phyloP scores from a whole-genome alignment of 2,888 invertebrate genomes.

The Caenorhabditis sp. region DNA sequence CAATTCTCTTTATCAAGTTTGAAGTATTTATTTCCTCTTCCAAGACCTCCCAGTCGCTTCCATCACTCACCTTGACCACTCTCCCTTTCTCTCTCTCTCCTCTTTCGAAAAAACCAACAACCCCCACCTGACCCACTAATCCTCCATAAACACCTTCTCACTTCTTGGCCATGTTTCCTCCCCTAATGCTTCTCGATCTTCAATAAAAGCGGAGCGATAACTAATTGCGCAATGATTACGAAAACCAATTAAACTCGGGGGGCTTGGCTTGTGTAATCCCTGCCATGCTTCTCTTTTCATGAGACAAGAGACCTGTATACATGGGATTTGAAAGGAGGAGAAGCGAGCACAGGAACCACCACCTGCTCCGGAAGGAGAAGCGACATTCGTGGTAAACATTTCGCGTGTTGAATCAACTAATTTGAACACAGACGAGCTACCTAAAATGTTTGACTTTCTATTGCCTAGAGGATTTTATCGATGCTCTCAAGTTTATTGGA shows the following conservation, averaged over 20 bases:
- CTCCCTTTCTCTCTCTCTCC: neutral
- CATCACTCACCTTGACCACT: neutral
- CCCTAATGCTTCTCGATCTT: neutral
- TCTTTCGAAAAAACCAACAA: neutral
- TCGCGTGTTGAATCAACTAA: constrained; percentile 31
- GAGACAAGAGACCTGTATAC: neutral
- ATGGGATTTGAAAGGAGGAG: constrained; percentile 16
- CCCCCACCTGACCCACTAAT: constrained; percentile 40
- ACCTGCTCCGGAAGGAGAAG: constrained; percentile 65
- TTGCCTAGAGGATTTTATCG: constrained; percentile 2
- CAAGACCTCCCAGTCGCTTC: too few relatives aligned
- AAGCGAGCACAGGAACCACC: constrained; percentile 1
- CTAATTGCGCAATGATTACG: constrained; percentile 60
- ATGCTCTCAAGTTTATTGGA: neutral
- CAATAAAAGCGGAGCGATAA: constrained; percentile 26
- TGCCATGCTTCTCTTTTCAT: constrained; percentile 1
- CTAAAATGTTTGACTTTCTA: neutral
- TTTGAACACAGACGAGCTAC: constrained; percentile 7
- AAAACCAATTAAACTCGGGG: constrained; percentile 51
- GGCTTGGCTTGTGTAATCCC: constrained; percentile 53
- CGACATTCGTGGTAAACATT: constrained; percentile 55
- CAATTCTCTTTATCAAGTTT: too few relatives aligned
- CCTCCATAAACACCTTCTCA: constrained; percentile 15
- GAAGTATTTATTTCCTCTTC: too few relatives aligned
- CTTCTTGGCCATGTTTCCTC: too few relatives aligned